These are phyloP conservation scores for Clamator glandarius DNA, from an alignment of 2,797 vertebrate genomes.

Conservation along the genomic window DNA sequence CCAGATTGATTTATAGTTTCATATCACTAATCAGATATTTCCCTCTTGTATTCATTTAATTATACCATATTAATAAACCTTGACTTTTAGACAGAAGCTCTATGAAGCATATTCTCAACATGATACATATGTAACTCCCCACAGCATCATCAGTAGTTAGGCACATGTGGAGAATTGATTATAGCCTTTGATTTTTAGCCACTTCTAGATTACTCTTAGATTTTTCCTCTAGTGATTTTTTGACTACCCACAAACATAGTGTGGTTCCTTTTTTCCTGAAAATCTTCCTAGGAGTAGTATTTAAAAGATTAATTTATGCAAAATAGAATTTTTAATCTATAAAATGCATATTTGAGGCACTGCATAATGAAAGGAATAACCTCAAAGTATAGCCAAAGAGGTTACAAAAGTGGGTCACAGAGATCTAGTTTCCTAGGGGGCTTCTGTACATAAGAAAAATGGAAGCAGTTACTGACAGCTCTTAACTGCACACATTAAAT, in stretches of 20 bases:
- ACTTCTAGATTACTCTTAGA: background rate
- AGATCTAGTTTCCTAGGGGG: background rate
- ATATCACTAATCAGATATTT: constrained; percentile 19
- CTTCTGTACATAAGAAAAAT: background rate
- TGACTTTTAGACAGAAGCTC: constrained; percentile 31
- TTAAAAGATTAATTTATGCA: background rate
- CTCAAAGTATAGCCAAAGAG: background rate
- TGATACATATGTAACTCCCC: background rate
- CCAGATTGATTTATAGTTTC: background rate
- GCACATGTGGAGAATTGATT: background rate
- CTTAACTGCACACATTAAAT: background rate
- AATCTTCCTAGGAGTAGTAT: background rate
- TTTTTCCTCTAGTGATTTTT: background rate
- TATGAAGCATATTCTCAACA: background rate
- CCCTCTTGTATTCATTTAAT: constrained; percentile 24
- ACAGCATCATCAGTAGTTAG: background rate
- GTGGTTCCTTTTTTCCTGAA: background rate
- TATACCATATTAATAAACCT: constrained; percentile 41
- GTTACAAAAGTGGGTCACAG: background rate
- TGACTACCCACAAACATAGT: background rate
- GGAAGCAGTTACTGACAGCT: background rate
- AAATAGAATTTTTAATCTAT: constrained; percentile 32
- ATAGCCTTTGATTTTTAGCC: background rate
- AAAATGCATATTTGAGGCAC: background rate
- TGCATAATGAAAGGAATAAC: background rate